Evolutionary conservation across 2,888 invertebrate genomes (phyloP).

Genomic region (Athripsodes cinereus): DNA sequence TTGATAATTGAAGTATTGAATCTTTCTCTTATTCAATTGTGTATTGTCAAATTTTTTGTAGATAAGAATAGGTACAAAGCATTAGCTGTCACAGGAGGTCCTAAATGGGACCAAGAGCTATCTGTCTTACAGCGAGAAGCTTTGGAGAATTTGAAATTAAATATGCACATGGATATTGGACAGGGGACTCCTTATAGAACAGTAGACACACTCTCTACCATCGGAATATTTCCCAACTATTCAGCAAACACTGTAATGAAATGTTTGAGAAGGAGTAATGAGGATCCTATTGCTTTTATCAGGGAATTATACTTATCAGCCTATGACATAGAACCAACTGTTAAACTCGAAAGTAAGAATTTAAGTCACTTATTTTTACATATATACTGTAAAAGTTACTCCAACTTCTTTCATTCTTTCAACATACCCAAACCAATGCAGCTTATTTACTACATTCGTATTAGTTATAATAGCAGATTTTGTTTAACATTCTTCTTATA

Average conservation of each 20-base stretch:
- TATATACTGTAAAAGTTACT: too few species aligned
- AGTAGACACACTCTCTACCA: slow-evolving; percentile 32
- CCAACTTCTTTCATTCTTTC: too few species aligned
- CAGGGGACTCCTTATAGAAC: slow-evolving; percentile 38
- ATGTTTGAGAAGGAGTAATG: slow-evolving; percentile 35
- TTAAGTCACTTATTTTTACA: not conserved
- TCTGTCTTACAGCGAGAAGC: slow-evolving; percentile 39
- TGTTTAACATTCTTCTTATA: too few species aligned
- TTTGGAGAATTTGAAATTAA: slow-evolving; percentile 34
- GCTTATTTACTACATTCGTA: too few species aligned
- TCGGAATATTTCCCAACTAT: slow-evolving; percentile 38
- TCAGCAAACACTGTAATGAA: slow-evolving; percentile 34
- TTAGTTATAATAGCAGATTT: too few species aligned
- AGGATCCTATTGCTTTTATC: slow-evolving; percentile 44
- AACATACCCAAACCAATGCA: too few species aligned
- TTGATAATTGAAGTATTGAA: too few species aligned
- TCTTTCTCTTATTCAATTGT: too few species aligned
- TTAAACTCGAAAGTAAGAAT: slow-evolving; percentile 22
- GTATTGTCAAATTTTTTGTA: too few species aligned
- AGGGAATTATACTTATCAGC: slow-evolving; percentile 40
- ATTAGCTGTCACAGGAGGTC: slow-evolving; percentile 32
- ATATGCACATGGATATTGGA: slow-evolving; percentile 41
- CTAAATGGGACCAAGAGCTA: slow-evolving; percentile 43
- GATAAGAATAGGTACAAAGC: not conserved
- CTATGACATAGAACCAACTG: slow-evolving; percentile 38